Conservation (phyloP, 2,113 vertebrate species). For the Gnathonemus echidnorhynchus region DNA sequence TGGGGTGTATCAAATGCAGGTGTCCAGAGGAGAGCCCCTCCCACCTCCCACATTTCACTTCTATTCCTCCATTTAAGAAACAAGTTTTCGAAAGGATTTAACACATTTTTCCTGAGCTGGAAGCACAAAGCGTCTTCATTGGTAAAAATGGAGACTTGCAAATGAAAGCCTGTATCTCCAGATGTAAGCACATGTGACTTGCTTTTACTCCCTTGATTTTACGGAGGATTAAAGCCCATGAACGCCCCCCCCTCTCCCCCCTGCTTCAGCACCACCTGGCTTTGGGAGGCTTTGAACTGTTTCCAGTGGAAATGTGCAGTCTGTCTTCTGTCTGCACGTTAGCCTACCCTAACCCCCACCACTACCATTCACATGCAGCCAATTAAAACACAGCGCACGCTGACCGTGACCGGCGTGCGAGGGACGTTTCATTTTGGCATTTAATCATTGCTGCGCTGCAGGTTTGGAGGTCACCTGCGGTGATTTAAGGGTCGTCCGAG, state of each 20-base stretch:
- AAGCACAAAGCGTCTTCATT: neutral
- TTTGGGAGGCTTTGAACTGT: neutral
- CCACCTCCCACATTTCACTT: neutral
- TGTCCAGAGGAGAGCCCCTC: neutral
- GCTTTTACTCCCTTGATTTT: neutral
- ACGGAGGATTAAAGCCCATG: neutral
- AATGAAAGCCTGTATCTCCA: neutral
- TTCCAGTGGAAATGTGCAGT: slow-evolving; percentile 9
- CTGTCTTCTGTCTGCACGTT: neutral
- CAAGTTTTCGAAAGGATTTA: neutral
- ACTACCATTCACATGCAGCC: neutral
- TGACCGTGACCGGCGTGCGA: neutral
- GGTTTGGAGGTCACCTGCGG: neutral
- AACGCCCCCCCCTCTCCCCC: neutral
- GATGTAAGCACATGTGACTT: neutral
- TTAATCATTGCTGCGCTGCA: neutral
- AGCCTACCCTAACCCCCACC: neutral
- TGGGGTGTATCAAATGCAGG: neutral
- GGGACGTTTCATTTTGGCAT: neutral
- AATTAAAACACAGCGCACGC: neutral
- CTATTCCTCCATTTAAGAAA: neutral
- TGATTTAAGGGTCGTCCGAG: neutral
- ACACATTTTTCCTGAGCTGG: neutral
- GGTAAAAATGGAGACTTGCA: neutral
- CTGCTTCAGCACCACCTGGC: neutral